Percentiles rank a stretch among this genome's conserved stretches.
These are phyloP conservation scores for Elachura formosa DNA, from an alignment of 2,113 vertebrate genomes.

Conservation along the genomic window DNA sequence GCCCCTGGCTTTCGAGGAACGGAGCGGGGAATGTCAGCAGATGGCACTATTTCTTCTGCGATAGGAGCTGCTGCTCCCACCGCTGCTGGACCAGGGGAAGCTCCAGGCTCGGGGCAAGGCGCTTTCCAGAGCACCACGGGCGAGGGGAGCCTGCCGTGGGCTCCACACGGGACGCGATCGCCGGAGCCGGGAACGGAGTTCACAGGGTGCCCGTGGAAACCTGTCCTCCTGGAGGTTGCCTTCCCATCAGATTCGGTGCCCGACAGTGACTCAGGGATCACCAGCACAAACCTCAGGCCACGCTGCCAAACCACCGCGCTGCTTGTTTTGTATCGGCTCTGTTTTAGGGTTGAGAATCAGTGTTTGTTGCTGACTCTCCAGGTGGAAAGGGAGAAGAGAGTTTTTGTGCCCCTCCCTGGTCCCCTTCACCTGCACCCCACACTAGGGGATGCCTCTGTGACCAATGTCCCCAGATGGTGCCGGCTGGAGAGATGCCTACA, in stretches of 20 bases:
- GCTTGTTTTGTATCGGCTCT: background rate
- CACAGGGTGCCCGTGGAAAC: background rate
- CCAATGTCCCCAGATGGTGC: background rate
- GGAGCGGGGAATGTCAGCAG: slow-evolving; percentile 16
- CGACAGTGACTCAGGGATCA: accelerated
- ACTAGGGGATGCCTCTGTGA: background rate
- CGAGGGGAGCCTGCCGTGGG: accelerated
- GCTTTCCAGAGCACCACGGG: background rate
- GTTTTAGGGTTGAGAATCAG: background rate
- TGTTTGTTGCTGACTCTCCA: background rate
- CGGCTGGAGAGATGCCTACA: background rate
- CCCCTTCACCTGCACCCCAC: background rate
- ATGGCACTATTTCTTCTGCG: slow-evolving; percentile 52
- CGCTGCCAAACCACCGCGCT: background rate
- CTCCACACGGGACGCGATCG: accelerated
- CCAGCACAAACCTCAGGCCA: background rate
- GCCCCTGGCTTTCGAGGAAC: background rate
- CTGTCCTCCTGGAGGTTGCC: background rate
- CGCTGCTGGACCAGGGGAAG: background rate
- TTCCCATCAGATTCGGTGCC: background rate
- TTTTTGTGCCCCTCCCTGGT: background rate
- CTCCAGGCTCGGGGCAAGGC: background rate
- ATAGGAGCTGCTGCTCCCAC: background rate
- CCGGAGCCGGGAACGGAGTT: background rate
- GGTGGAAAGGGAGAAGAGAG: background rate